Base-by-base conservation (phyloP, 2,113 vertebrate species). In the Trematomus loennbergii region DNA sequence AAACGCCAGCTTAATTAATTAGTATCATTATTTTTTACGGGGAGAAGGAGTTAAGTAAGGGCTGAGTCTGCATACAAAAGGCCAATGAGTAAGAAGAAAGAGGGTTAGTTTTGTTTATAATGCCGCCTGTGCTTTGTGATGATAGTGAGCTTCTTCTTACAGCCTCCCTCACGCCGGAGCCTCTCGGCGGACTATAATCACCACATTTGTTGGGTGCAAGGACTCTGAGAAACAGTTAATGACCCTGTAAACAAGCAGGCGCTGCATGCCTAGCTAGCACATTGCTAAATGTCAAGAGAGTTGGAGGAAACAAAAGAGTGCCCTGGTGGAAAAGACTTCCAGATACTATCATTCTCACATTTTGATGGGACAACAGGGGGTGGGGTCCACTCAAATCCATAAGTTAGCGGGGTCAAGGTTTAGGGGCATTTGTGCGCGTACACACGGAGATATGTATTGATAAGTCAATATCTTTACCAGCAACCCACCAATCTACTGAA, bases 171-270 rank as follows among this genome's bases (percentile, higher is more conserved):
- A 20, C 43, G 36, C n/a, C n/a, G 8, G 66, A 75, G 71, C 50
- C 65, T 81, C 80, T 83, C 83, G 36, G 63, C 52, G 75, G 82
- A 83, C 82, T 58, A 64, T 91, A 84, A 89, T 89, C 89, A 87
- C 72, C 77, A 66, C 72, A 72, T 91, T 90, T 89, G 86, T 79
- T 65, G 72, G 77, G 79, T 58, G 79, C 77, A 75, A 81, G 77
- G 87, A 74, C 75, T 83, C 63, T 9, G 72, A 78, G 79, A 84
- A 87, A 83, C 73, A 10, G 68, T 90, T 91, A 90, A 90, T 66
- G 65, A 88, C 54, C 81, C 88, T 84, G 84, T 91, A 92, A 91
- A 93, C 88, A 90, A 84, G 82, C 50, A 0, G 62, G 66, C 25
- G 0, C 45, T 17, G 65, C 1, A 49, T 80, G 87, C 82, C 18